A percentile compares a stretch with the other conserved stretches of the same genome.
Evolutionary conservation across 2,797 vertebrate genomes (phyloP).

Genomic region (Ceyx erithaca): DNA sequence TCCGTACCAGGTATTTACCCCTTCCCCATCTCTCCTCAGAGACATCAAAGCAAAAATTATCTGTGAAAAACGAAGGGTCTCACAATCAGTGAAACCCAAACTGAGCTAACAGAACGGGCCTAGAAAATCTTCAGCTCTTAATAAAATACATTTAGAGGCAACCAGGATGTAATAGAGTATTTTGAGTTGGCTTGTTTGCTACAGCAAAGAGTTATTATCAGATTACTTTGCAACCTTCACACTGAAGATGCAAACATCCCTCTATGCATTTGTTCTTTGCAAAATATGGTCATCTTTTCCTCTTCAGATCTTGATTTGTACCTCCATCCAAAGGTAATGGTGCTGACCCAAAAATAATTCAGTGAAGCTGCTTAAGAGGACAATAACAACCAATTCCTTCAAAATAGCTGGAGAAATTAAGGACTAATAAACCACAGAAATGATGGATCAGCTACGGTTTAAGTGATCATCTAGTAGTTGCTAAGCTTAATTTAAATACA

Average conservation of each 20-base stretch:
- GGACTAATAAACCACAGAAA: slow-evolving; percentile 33
- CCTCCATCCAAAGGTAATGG: neutral
- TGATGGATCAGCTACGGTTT: slow-evolving; percentile 7
- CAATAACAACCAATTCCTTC: slow-evolving; percentile 54
- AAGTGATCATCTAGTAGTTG: slow-evolving; percentile 15
- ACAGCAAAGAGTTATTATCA: slow-evolving; percentile 55
- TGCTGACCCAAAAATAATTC: slow-evolving; percentile 15
- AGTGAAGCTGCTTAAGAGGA: neutral
- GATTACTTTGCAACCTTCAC: slow-evolving; percentile 53
- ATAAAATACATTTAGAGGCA: neutral
- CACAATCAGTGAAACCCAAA: slow-evolving; percentile 33
- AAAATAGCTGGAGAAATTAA: slow-evolving; percentile 61
- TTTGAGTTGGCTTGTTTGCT: neutral
- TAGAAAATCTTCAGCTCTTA: slow-evolving; percentile 22
- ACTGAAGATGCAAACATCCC: neutral
- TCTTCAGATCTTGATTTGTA: slow-evolving; percentile 47
- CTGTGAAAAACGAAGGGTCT: slow-evolving; percentile 28
- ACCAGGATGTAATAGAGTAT: neutral
- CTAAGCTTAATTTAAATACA: slow-evolving; percentile 59
- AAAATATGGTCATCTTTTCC: slow-evolving; percentile 42
- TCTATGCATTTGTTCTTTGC: slow-evolving; percentile 33
- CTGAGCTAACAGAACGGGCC: slow-evolving; percentile 16
- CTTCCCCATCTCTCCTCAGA: neutral
- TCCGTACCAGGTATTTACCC: neutral
- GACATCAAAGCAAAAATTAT: slow-evolving; percentile 26